Conservation (phyloP, 2,888 invertebrate species). For the Rhabditophanes sp. region DNA sequence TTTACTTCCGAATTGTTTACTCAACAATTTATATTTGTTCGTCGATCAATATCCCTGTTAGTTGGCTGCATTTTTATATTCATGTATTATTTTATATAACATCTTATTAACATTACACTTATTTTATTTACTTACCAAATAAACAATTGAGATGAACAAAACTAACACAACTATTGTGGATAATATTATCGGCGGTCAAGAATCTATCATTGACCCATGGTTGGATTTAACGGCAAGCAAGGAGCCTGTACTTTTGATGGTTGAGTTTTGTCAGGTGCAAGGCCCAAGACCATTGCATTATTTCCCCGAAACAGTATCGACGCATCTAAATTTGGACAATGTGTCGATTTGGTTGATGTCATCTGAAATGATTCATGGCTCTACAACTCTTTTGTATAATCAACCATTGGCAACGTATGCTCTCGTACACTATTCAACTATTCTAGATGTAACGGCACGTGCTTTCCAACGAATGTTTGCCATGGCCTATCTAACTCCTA, state of each 20-base stretch:
- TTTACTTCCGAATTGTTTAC: too few relatives aligned
- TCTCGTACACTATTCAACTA: conserved; percentile 26
- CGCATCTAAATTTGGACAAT: conserved; percentile 24
- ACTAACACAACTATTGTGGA: too few relatives aligned
- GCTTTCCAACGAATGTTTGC: conserved; percentile 29
- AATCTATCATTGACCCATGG: too few relatives aligned
- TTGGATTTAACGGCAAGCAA: too few relatives aligned
- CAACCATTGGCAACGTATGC: conserved; percentile 31
- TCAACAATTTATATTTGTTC: too few relatives aligned
- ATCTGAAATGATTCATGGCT: conserved; percentile 28
- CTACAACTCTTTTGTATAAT: conserved; percentile 26
- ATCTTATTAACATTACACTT: too few relatives aligned
- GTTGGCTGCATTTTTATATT: too few relatives aligned
- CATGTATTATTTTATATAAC: too few relatives aligned
- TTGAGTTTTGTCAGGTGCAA: conserved; percentile 37
- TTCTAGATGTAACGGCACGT: conserved; percentile 32
- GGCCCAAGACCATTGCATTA: conserved; percentile 24
- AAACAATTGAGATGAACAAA: too few relatives aligned
- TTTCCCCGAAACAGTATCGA: conserved; percentile 13
- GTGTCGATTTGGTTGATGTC: conserved; percentile 37
- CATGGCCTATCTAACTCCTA: conserved; percentile 9
- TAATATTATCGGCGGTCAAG: too few relatives aligned
- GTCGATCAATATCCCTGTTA: too few relatives aligned
- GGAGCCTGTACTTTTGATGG: conserved; percentile 21
- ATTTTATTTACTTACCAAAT: too few relatives aligned